Evolutionary conservation across 1,140 invertebrate species (phyloP).

Genomic region (Drosophila aff.): DNA sequence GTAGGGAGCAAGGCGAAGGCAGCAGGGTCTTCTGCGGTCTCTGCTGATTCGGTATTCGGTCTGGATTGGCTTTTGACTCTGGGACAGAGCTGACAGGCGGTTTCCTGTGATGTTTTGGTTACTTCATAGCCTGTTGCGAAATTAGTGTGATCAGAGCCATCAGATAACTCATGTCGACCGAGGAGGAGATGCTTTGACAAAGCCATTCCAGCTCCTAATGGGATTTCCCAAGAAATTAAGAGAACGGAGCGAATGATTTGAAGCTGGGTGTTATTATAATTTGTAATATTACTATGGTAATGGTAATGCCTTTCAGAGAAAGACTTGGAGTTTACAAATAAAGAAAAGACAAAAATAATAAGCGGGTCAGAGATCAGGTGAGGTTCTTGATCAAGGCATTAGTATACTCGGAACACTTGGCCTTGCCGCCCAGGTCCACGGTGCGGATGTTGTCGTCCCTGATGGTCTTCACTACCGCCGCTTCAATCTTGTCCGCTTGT

Average conservation of each 20-base stretch:
- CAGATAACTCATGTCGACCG: constrained; percentile 18
- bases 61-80: constrained; percentile 41
- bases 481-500: constrained; percentile 95
- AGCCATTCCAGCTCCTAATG: constrained; percentile 20
- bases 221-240: background rate
- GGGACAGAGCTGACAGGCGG: constrained; percentile 24
- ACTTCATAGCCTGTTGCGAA: constrained; percentile 40
- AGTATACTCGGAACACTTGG: constrained; percentile 99
- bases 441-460: constrained; percentile 94
- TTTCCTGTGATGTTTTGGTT: constrained; percentile 52
- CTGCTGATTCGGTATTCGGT: constrained; percentile 36
- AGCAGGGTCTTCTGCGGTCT: constrained; percentile 32
- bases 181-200: constrained; percentile 20
- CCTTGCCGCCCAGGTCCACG: constrained; percentile 97
- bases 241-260: no score
- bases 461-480: constrained; percentile 95
- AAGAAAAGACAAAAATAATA: background rate
- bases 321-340: background rate
- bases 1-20: background rate
- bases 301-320: background rate
- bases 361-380: constrained; percentile 1
- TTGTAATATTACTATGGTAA: background rate
- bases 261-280: background rate
- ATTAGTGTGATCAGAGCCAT: constrained; percentile 43
- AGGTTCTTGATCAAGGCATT: constrained; percentile 92